A percentile compares a stretch with the other conserved stretches of the same genome.
Conservation (phyloP, 2,797 vertebrate genomes). For the Pseudochaenichthys georgianus region DNA sequence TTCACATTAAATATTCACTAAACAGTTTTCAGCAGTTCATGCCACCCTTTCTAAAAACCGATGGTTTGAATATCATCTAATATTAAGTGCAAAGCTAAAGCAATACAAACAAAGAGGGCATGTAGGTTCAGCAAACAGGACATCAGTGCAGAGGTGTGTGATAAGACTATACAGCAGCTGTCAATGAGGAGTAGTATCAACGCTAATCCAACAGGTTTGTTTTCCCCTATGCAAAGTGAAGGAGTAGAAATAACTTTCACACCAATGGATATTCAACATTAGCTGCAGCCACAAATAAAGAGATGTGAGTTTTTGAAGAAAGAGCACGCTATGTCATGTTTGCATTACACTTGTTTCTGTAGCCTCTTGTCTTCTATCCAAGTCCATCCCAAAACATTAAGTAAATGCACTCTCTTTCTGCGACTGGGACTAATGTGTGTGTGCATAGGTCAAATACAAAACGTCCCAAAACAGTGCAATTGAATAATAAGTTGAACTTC, state of each 20-base stretch:
- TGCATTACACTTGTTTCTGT: not conserved
- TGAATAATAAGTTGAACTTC: not conserved
- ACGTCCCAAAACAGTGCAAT: slow-evolving; percentile 14
- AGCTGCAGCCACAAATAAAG: slow-evolving; percentile 13
- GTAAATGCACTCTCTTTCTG: slow-evolving; percentile 1
- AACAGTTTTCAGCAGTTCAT: slow-evolving; percentile 31
- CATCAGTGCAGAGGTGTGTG: slow-evolving; percentile 23
- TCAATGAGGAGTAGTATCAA: slow-evolving; percentile 13
- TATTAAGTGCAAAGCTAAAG: slow-evolving; percentile 4
- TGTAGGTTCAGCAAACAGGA: slow-evolving; percentile 17
- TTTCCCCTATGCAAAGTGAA: not conserved
- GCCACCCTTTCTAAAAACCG: slow-evolving; percentile 11
- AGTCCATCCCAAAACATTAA: not conserved
- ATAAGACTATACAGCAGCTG: slow-evolving; percentile 30
- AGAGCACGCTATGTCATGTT: not conserved
- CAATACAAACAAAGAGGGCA: slow-evolving; percentile 11
- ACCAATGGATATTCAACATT: not conserved
- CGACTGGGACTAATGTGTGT: slow-evolving; percentile 6
- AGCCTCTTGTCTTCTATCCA: not conserved
- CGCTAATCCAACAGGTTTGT: slow-evolving; percentile 15
- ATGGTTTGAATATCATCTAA: slow-evolving; percentile 12
- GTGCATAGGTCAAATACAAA: slow-evolving; percentile 14
- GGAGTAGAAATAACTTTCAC: slow-evolving; percentile 14
- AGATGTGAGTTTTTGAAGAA: not conserved
- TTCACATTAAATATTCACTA: slow-evolving; percentile 22